A percentile compares a stretch with the other conserved stretches of the same genome.
phyloP scores from a whole-genome alignment of 2,113 vertebrate species.

The Pelvicachromis taeniatus region DNA sequence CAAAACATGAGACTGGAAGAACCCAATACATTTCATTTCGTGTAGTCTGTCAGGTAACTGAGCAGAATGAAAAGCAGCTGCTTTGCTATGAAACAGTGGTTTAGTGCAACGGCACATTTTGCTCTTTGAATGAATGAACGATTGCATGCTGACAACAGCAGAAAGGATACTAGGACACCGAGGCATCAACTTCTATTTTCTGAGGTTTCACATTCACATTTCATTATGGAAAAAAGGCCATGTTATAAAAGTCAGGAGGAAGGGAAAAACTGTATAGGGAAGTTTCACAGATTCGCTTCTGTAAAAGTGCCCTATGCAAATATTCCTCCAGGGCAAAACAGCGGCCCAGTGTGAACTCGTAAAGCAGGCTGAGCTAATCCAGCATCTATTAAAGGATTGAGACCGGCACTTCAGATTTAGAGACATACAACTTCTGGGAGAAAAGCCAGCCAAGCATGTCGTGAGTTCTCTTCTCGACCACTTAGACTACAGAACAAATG shows the following conservation, averaged over 20 bases:
- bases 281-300: background rate
- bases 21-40: background rate
- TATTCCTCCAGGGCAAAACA: background rate
- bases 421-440: background rate
- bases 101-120: background rate
- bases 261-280: background rate
- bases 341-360: background rate
- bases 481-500: background rate
- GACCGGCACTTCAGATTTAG: slow-evolving; percentile 1
- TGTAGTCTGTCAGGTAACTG: background rate
- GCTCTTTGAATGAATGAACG: background rate
- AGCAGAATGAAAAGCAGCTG: background rate
- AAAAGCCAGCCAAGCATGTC: background rate
- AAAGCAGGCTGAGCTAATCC: slow-evolving; percentile 13
- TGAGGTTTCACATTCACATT: background rate
- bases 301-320: background rate
- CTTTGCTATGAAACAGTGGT: background rate
- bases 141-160: background rate
- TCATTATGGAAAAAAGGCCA: background rate
- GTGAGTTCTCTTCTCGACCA: background rate
- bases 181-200: background rate
- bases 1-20: background rate
- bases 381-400: background rate
- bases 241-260: background rate
- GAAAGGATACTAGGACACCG: background rate